phyloP scores from a whole-genome alignment of 2,113 vertebrate genomes.

The Tragelaphus strepsiceros region DNA sequence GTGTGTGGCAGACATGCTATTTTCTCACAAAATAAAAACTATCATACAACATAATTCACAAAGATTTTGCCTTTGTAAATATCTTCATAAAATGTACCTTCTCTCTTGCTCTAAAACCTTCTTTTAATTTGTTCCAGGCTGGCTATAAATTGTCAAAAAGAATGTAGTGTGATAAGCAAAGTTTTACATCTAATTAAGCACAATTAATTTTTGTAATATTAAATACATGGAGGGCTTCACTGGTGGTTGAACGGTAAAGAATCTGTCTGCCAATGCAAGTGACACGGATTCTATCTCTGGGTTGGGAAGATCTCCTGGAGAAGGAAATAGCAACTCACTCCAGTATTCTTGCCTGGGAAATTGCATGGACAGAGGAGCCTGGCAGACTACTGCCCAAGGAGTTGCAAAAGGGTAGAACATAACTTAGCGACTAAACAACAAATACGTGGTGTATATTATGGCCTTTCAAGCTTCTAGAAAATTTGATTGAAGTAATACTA shows the following conservation, averaged over 20 bases:
- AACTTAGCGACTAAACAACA: accelerated
- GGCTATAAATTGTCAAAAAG: neutral
- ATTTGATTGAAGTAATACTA: neutral
- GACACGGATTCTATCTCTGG: neutral
- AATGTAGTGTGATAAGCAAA: neutral
- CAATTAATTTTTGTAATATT: neutral
- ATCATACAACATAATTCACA: neutral
- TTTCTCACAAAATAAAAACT: neutral
- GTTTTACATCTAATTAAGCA: neutral
- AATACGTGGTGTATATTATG: neutral
- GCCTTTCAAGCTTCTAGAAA: neutral
- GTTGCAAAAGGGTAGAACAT: neutral
- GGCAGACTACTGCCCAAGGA: neutral
- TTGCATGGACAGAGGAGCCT: neutral
- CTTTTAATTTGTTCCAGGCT: neutral
- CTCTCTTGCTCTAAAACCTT: neutral
- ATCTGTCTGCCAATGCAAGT: neutral
- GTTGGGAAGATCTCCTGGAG: neutral
- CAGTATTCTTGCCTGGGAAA: neutral
- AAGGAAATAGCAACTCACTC: neutral
- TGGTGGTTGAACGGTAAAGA: neutral
- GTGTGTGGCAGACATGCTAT: neutral
- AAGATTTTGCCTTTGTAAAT: neutral
- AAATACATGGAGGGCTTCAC: neutral
- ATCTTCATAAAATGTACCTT: neutral